Percentiles rank a stretch among this genome's conserved stretches.
Evolutionary conservation across 1,140 invertebrate genomes (phyloP).

Genomic region (Sitophilus oryzae): DNA sequence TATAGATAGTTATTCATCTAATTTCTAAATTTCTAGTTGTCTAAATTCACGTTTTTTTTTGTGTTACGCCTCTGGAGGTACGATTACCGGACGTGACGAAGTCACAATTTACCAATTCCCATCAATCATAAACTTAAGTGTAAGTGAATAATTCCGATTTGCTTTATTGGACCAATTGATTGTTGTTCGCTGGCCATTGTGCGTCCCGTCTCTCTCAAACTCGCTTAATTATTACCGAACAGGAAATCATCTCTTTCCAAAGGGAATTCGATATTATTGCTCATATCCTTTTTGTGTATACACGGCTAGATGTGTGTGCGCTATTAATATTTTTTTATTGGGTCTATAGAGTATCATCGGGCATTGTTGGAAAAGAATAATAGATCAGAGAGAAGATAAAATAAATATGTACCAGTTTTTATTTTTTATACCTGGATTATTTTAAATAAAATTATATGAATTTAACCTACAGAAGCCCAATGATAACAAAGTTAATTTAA

Average conservation of each 20-base stretch:
- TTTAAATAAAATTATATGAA: too few relatives aligned
- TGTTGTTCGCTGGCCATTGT: constrained; percentile 34
- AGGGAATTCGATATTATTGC: constrained; percentile 39
- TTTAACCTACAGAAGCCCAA: too few relatives aligned
- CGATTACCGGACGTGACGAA: constrained; percentile 38
- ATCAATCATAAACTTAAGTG: constrained; percentile 44
- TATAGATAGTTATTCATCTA: too few relatives aligned
- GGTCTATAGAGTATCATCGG: constrained; percentile 19
- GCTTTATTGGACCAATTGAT: constrained; percentile 40
- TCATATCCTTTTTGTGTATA: constrained; percentile 38
- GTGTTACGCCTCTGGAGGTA: constrained; percentile 6
- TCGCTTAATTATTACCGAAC: constrained; percentile 26
- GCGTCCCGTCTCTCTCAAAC: constrained; percentile 22
- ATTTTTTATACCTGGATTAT: too few relatives aligned
- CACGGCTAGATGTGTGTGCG: neutral
- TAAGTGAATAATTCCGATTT: constrained; percentile 38
- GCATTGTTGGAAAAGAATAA: too few relatives aligned
- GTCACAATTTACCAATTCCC: constrained; percentile 42
- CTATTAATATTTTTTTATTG: constrained; percentile 20
- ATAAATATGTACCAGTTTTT: too few relatives aligned
- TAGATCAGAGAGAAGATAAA: too few relatives aligned
- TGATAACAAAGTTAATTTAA: too few relatives aligned
- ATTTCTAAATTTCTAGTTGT: constrained; percentile 11
- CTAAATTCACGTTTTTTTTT: constrained; percentile 22
- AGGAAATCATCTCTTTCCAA: constrained; percentile 33